phyloP scores from a whole-genome alignment of 2,113 vertebrate genomes.

The Forbesichthys agassizii region DNA sequence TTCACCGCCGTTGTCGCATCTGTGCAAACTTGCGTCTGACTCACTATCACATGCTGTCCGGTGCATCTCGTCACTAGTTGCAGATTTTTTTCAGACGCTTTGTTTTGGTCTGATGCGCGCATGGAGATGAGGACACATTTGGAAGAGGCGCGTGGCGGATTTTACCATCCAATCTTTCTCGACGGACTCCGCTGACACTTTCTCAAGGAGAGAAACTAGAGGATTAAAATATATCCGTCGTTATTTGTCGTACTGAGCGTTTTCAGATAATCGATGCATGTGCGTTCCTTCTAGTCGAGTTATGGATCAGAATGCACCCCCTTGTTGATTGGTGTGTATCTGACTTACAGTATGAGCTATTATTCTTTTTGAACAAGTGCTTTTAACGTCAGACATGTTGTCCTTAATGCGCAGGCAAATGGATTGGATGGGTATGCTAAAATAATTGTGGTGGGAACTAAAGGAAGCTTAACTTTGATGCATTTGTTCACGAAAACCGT shows the following conservation, averaged over 20 bases:
- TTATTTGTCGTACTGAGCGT: not conserved
- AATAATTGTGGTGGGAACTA: not conserved
- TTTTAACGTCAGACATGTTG: not conserved
- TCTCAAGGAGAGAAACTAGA: not conserved
- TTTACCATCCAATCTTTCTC: not conserved
- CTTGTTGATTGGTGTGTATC: no score
- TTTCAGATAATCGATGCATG: not conserved
- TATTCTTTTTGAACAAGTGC: slow-evolving; percentile 13
- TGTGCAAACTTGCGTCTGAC: slow-evolving; percentile 43
- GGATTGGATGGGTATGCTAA: not conserved
- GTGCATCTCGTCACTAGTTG: not conserved
- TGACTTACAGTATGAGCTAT: no score
- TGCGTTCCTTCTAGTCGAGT: not conserved
- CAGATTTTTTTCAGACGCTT: not conserved
- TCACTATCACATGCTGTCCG: slow-evolving; percentile 43
- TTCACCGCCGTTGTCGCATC: slow-evolving; percentile 31
- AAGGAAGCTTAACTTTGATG: not conserved
- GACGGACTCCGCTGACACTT: not conserved
- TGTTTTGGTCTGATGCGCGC: slow-evolving; percentile 17
- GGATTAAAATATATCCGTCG: not conserved
- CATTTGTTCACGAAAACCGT: no score
- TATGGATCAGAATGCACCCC: no score
- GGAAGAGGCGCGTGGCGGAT: slow-evolving; percentile 14
- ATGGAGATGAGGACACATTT: slow-evolving; percentile 18
- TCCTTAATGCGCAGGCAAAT: not conserved